phyloP scores from a whole-genome alignment of 53 echinoderm and acorn worm species.

The Mesocentrotus franciscanus region DNA sequence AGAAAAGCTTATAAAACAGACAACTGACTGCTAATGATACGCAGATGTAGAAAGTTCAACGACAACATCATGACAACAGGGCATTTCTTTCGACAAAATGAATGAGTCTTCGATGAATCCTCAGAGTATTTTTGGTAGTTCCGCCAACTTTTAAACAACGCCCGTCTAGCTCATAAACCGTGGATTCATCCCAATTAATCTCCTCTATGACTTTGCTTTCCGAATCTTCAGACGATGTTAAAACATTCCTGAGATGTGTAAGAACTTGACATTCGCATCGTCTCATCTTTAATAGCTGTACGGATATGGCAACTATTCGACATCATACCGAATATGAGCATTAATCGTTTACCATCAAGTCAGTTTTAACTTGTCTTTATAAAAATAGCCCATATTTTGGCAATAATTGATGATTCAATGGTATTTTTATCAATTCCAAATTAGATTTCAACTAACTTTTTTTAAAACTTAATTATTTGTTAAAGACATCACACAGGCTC shows the following conservation, averaged over 20 bases:
- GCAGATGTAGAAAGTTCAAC: not conserved
- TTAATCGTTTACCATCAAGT: not conserved
- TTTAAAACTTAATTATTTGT: no score
- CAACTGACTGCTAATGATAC: not conserved
- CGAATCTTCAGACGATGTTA: not conserved
- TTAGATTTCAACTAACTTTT: no score
- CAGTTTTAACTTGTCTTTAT: not conserved
- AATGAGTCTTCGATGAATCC: not conserved
- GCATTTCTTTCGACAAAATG: not conserved
- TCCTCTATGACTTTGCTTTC: not conserved
- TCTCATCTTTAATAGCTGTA: not conserved
- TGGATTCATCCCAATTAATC: not conserved
- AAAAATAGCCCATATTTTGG: no score
- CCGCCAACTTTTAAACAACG: not conserved
- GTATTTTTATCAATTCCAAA: no score
- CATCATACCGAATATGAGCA: not conserved
- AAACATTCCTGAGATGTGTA: not conserved
- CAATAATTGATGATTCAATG: no score
- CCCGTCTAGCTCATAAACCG: not conserved
- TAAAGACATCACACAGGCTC: no score
- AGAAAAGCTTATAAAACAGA: not conserved
- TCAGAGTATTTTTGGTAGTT: not conserved
- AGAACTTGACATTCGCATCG: not conserved
- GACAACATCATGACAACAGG: not conserved
- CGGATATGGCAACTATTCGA: not conserved